A percentile compares a stretch with the other conserved stretches of the same genome.
phyloP scores from a whole-genome alignment of 2,888 invertebrate species.

The Vesta saturnalis region DNA sequence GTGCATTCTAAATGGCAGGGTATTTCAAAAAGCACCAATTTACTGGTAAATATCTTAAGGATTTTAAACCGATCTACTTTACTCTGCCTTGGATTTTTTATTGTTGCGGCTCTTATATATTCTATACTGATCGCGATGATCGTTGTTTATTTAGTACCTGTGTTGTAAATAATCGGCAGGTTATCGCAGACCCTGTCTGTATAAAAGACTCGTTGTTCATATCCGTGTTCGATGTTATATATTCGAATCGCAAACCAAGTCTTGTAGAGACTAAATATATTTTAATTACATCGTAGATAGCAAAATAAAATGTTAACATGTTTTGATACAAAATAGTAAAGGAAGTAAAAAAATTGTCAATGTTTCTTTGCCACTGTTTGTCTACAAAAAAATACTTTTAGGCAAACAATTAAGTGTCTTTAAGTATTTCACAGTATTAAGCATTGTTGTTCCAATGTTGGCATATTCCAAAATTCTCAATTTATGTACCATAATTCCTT shows the following conservation, averaged over 20 bases:
- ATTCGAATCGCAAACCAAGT: constrained; percentile 50
- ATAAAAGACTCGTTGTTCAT: constrained; percentile 51
- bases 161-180: constrained; percentile 56
- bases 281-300: constrained; percentile 59
- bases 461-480: constrained; percentile 28
- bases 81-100: constrained; percentile 38
- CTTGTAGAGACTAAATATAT: constrained; percentile 54
- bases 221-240: constrained; percentile 59
- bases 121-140: constrained; percentile 43
- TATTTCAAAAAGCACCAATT: no score
- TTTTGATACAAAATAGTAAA: constrained; percentile 58
- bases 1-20: no score
- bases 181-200: constrained; percentile 56
- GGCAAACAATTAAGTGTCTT: constrained; percentile 34
- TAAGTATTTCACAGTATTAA: constrained; percentile 36
- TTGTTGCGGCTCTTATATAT: constrained; percentile 43
- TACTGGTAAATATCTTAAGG: constrained; percentile 1
- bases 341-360: constrained; percentile 46
- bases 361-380: constrained; percentile 41
- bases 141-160: constrained; percentile 49
- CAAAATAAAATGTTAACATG: constrained; percentile 58
- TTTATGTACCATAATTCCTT: constrained; percentile 29
- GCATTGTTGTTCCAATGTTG: constrained; percentile 41
- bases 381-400: constrained; percentile 28
- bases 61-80: constrained; percentile 32